A percentile compares a stretch with the other conserved stretches of the same genome.
Conservation (phyloP, 2,797 vertebrate genomes). For the Karalla daura region DNA sequence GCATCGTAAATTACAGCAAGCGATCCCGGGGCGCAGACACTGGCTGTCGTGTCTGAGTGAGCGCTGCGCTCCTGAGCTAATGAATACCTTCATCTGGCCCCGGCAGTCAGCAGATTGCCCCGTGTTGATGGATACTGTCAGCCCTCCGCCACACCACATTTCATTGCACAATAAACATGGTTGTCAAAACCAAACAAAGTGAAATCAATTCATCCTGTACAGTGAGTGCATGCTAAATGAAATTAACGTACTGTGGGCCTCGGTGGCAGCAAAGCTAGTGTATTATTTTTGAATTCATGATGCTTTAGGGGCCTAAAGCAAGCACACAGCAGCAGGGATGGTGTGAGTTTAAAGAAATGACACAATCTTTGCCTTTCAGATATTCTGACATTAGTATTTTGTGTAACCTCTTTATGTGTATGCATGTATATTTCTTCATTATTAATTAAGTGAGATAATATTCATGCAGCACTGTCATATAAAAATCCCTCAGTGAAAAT, state of each 20-base stretch:
- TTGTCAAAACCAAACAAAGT: constrained; percentile 98
- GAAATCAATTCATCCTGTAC: constrained; percentile 99
- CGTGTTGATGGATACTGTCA: constrained; percentile 99
- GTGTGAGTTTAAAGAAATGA: constrained; percentile 10
- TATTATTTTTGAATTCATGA: constrained; percentile 91
- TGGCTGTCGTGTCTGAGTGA: constrained; percentile 89
- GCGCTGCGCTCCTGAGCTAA: constrained; percentile 93
- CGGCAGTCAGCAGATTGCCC: constrained; percentile 98
- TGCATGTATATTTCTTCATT: constrained; percentile 12
- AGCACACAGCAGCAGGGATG: constrained; percentile 14
- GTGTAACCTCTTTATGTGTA: not conserved
- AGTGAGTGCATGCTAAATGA: constrained; percentile 98
- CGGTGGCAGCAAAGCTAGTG: constrained; percentile 86
- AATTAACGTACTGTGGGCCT: constrained; percentile 95
- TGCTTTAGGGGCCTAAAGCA: constrained; percentile 51
- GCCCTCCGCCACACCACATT: constrained; percentile 95
- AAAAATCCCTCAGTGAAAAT: not conserved
- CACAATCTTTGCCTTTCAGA: constrained; percentile 13
- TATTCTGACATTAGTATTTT: constrained; percentile 11
- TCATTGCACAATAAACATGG: constrained; percentile 99
- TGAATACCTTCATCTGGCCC: constrained; percentile 99
- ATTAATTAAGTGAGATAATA: too few relatives aligned
- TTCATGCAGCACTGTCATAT: too few relatives aligned
- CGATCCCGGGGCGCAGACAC: constrained; percentile 90
- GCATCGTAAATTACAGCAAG: constrained; percentile 92